Evolutionary conservation across 2,797 vertebrate genomes (phyloP), one percentile per base, ranked within the genome.

Genomic region (Chaetophractus vellerosus): DNA sequence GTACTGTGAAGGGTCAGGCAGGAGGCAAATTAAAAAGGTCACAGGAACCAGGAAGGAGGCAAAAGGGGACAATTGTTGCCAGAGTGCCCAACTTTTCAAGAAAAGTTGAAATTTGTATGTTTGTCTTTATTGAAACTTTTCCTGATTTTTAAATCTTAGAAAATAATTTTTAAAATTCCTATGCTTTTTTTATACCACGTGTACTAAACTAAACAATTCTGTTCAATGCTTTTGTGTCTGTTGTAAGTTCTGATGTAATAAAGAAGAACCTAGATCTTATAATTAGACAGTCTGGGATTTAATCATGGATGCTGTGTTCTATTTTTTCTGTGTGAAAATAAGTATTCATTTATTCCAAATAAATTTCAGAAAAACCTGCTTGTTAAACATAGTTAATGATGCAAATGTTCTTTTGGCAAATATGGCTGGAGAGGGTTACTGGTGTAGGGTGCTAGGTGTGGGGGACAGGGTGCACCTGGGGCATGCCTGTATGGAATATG

Each of bases 281-380:
- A 64, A 9, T 86, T 68, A 78, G 64, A 64, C 24, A 72, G 24
- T 5, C 18, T 80, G 38, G 38, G 1, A 7, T 71, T 82, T 55
- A 75, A 50, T 86, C n/a, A 90, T 38, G 38, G 38, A 38, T 38
- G 6, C 38, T 38, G 38, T 63, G 57, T 45, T 5, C 45, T 45
- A 6, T 45, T 45, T 45, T 10, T 1, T 1, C 5, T 45, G 45
- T 94, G 41, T 85, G 80, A 95, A 96, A 96, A 84, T 76, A 81
- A 88, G 68, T 38, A 38, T 38, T 38, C 26, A 59, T 96, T 97
- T 97, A 95, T 96, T 96, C 79, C 81, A 93, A 94, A 84, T 15
- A 80, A 78, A 90, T 75, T 96, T 86, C 66, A 95, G 31, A 38
- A 38, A 87, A 92, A 94, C 24, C 71, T 87, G 31, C 18, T 71